Base-by-base conservation (phyloP, 2,113 vertebrate genomes). In the Rhipidura dahli region DNA sequence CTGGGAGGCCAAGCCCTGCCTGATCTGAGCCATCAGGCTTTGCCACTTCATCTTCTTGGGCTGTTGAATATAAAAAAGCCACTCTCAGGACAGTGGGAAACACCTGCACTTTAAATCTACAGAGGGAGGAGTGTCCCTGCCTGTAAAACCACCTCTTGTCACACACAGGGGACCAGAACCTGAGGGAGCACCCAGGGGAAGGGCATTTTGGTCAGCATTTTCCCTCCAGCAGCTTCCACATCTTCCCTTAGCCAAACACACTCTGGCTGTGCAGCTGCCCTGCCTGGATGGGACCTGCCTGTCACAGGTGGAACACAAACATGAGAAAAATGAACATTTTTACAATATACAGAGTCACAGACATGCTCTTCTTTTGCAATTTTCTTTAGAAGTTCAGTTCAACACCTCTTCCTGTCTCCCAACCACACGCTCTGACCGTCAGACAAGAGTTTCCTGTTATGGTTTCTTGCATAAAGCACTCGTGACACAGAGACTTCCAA, bases 401-500 rank as follows among this genome's bases (percentile, higher is more conserved):
- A 33, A 31, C 26, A 44, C 14, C 33, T 45, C 64, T 42, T 40
- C 45, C 45, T 40, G 28, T 23, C 20, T 3, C 42, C 51, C 33
- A 77, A 16, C 31, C 56, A 93, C 81, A 42, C 23, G 15, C 44
- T 49, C 54, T 51, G 47, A 68, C 47, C 40, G 69, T 5, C 37
- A 72, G 51, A 47, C 4, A 63, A 49, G 19, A 27, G 39, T 18
- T 63, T 56, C 57, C 57, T 75, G 42, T 75, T 11, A 10, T 0
- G 22, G 61, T 8, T 63, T 19, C 28, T 4, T 60, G 57, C 42
- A 42, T 9, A 21, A 75, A 61, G 59, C 50, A 61, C 4, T 9
- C 0, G 20, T 27, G n/a, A 68, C 1, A 30, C 0, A 4, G 17
- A 40, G 30, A 31, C 26, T 77, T 59, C 89, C 8, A 17, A 28